phyloP scores from a whole-genome alignment of 2,888 invertebrate genomes.

The Encarsia formosa region DNA sequence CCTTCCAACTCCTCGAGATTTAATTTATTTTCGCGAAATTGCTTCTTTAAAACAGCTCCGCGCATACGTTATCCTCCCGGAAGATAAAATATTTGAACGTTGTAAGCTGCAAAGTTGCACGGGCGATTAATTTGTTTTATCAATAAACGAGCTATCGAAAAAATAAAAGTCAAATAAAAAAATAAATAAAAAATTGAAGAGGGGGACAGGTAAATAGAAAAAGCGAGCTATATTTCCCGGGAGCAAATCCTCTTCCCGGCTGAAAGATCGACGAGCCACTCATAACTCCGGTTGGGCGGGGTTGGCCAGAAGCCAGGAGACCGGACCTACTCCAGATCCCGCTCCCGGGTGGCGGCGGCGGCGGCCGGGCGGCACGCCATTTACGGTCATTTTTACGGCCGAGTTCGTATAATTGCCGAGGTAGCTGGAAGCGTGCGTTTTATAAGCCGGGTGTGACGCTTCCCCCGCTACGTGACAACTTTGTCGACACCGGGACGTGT shows the following conservation, averaged over 20 bases:
- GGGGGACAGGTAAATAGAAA: too few species aligned
- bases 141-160: too few species aligned
- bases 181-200: not conserved
- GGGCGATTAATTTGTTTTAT: too few species aligned
- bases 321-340: conserved; percentile 38
- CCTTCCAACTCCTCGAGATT: not conserved
- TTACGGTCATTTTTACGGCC: conserved; percentile 46
- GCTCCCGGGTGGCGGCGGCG: conserved; percentile 8
- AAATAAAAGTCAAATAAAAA: not conserved
- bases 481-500: too few species aligned
- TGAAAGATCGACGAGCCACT: conserved; percentile 28
- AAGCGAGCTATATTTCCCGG: too few species aligned
- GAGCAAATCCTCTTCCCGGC: conserved; percentile 25
- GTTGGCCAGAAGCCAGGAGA: conserved; percentile 35
- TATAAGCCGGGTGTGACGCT: conserved; percentile 10
- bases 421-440: conserved; percentile 2
- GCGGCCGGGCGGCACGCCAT: conserved; percentile 31
- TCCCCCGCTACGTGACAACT: conserved; percentile 17
- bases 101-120: too few species aligned
- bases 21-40: conserved; percentile 15
- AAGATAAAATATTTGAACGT: too few species aligned
- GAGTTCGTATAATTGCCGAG: conserved; percentile 30
- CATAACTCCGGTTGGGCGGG: conserved; percentile 26
- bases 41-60: conserved; percentile 10
- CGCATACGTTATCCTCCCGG: not conserved